These are phyloP conservation scores for Halichoeres trimaculatus DNA, from an alignment of 2,113 vertebrate species.

Conservation along the genomic window DNA sequence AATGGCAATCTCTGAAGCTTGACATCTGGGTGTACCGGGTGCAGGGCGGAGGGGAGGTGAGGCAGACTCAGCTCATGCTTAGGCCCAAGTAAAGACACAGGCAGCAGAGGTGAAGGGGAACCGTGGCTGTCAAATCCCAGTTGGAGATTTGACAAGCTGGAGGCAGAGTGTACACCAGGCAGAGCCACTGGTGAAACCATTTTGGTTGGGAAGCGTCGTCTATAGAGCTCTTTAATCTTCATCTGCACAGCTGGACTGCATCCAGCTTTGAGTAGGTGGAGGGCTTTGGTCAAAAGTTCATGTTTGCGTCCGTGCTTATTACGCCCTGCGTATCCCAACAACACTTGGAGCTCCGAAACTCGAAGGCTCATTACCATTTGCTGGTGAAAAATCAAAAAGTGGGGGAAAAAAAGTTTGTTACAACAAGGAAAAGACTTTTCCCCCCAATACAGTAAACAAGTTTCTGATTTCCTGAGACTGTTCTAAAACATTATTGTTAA, in stretches of 20 bases:
- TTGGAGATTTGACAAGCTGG: constrained; percentile 75
- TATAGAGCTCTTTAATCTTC: constrained; percentile 99
- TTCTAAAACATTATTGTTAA: constrained; percentile 1
- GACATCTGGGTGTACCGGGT: constrained; percentile 98
- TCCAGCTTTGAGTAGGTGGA: constrained; percentile 96
- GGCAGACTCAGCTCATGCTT: constrained; percentile 98
- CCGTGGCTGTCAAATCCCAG: constrained; percentile 93
- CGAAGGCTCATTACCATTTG: constrained; percentile 99
- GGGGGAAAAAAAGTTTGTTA: constrained; percentile 36
- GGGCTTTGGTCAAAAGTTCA: constrained; percentile 98
- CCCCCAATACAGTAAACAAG: background rate
- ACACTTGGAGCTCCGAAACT: constrained; percentile 98
- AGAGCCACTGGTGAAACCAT: constrained; percentile 94
- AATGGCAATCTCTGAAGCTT: constrained; percentile 98
- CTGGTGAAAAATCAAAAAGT: constrained; percentile 78
- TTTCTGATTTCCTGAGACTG: background rate
- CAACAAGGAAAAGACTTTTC: constrained; percentile 13
- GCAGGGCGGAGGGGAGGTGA: constrained; percentile 93
- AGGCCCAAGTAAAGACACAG: constrained; percentile 95
- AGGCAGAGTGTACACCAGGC: constrained; percentile 89
- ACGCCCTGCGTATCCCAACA: constrained; percentile 97
- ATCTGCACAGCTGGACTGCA: constrained; percentile 99
- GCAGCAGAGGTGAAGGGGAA: constrained; percentile 92
- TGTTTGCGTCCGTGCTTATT: constrained; percentile 99
- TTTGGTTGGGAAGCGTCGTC: constrained; percentile 96